Evolutionary conservation across 2,797 vertebrate genomes (phyloP).

Genomic region (Notamacropus eugenii): DNA sequence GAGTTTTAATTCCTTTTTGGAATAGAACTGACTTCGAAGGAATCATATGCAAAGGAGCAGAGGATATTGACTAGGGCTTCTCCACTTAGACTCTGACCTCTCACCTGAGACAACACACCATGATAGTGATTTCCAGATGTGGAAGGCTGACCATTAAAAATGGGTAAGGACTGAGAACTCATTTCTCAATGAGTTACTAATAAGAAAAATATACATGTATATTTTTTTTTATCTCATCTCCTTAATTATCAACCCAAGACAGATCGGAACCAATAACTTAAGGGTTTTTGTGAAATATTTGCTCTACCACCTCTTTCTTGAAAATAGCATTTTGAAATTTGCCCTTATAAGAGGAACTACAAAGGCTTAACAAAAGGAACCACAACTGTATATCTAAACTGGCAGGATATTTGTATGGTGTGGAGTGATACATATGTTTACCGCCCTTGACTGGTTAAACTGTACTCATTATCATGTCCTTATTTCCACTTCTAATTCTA

Average conservation of each 20-base stretch:
- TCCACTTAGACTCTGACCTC: slow-evolving; percentile 57
- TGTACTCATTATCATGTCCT: slow-evolving; percentile 76
- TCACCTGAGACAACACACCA: slow-evolving; percentile 45
- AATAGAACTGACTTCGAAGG: slow-evolving; percentile 41
- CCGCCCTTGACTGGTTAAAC: slow-evolving; percentile 73
- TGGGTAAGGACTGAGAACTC: slow-evolving; percentile 37
- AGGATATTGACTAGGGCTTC: slow-evolving; percentile 22
- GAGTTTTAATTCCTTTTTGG: background rate
- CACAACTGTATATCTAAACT: slow-evolving; percentile 68
- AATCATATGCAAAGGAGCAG: slow-evolving; percentile 16
- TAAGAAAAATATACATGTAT: slow-evolving; percentile 44
- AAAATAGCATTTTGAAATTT: slow-evolving; percentile 69
- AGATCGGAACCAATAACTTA: slow-evolving; percentile 56
- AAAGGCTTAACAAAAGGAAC: slow-evolving; percentile 71
- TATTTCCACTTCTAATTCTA: slow-evolving; percentile 80
- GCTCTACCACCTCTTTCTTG: slow-evolving; percentile 45
- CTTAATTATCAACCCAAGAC: slow-evolving; percentile 27
- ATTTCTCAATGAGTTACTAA: slow-evolving; percentile 45
- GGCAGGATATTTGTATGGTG: slow-evolving; percentile 46
- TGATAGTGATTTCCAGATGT: slow-evolving; percentile 65
- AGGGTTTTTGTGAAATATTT: slow-evolving; percentile 57
- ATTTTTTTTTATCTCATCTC: background rate
- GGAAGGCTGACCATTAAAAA: slow-evolving; percentile 42
- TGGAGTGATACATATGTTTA: slow-evolving; percentile 67
- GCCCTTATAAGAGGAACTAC: slow-evolving; percentile 69